Conservation (phyloP, 2,797 vertebrate species). For the Sebastes ruberrimus region DNA sequence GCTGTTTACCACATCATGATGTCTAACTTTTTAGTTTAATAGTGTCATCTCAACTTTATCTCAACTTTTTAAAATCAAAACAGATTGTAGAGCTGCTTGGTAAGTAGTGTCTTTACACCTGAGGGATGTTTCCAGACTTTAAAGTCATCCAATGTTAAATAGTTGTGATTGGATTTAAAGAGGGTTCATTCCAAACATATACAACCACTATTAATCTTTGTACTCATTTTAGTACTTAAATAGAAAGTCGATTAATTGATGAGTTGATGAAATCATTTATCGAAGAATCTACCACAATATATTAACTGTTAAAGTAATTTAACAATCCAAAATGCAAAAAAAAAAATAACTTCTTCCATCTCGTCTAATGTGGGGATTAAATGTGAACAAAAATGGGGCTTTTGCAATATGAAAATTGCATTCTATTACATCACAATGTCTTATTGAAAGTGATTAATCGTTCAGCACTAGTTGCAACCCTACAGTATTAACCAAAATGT, state of each 20-base stretch:
- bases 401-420: too few relatives aligned
- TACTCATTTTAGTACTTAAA: background rate
- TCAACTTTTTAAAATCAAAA: background rate
- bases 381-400: too few relatives aligned
- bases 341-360: background rate
- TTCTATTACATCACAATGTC: background rate
- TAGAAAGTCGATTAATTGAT: background rate
- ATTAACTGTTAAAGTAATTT: background rate
- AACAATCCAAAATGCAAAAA: background rate
- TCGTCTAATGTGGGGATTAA: background rate
- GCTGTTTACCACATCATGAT: background rate
- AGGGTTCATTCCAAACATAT: background rate
- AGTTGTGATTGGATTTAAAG: background rate
- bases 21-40: background rate
- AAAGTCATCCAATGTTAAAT: background rate
- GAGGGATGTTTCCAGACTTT: background rate
- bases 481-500: background rate
- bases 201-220: background rate
- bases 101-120: background rate
- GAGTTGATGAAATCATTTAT: background rate
- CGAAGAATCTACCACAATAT: too few relatives aligned
- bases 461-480: background rate
- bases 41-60: background rate
- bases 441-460: background rate
- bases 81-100: background rate